These are phyloP conservation scores for Sakesphorus luctuosus DNA, from an alignment of 2,113 vertebrate genomes.

Conservation along the genomic window DNA sequence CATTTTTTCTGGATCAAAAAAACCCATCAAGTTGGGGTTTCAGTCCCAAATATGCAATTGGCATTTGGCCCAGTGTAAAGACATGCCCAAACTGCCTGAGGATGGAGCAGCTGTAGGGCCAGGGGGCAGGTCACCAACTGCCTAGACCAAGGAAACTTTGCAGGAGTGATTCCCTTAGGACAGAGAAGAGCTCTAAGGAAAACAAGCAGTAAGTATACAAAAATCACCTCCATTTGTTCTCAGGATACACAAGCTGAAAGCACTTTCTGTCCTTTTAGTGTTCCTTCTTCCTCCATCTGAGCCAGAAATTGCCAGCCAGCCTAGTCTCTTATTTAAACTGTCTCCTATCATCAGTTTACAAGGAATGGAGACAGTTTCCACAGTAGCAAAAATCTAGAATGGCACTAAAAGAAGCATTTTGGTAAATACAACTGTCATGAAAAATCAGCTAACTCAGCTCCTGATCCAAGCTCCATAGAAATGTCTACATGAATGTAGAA, in stretches of 20 bases:
- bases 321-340: not conserved
- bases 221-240: not conserved
- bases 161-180: not conserved
- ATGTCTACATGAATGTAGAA: not conserved
- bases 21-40: not conserved
- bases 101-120: conserved; percentile 32
- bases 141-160: not conserved
- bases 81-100: not conserved
- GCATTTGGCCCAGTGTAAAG: conserved; percentile 9
- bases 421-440: not conserved
- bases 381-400: not conserved
- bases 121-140: conserved; percentile 20
- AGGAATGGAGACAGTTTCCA: not conserved
- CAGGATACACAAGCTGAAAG: not conserved
- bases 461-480: not conserved
- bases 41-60: conserved; percentile 27
- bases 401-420: not conserved
- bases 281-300: not conserved
- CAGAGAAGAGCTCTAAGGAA: not conserved
- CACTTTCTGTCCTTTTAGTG: not conserved
- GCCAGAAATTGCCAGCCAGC: not conserved
- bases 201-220: not conserved
- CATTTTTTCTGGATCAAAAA: not conserved
- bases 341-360: not conserved
- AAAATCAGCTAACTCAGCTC: not conserved